phyloP scores from a whole-genome alignment of 92 coral and sea anemone genomes.

The Phymanthus crucifer region DNA sequence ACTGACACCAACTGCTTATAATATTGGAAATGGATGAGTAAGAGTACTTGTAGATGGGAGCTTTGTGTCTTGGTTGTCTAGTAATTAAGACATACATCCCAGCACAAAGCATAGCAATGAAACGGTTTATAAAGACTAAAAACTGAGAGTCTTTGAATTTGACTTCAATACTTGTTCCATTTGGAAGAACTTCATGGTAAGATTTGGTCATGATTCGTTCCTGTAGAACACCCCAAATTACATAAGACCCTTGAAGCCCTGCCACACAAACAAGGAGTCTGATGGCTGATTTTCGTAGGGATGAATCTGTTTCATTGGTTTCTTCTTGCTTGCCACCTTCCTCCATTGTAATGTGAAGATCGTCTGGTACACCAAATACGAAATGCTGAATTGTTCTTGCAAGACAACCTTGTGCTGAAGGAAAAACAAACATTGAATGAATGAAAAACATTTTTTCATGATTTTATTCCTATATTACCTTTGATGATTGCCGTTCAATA shows the following conservation, averaged over 20 bases:
- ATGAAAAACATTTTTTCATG: background rate
- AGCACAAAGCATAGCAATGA: slow-evolving; percentile 81
- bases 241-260: slow-evolving; percentile 86
- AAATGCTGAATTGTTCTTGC: slow-evolving; percentile 79
- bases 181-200: slow-evolving; percentile 59
- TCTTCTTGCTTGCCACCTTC: slow-evolving; percentile 53
- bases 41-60: slow-evolving; percentile 88
- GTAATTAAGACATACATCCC: slow-evolving; percentile 58
- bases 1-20: slow-evolving; percentile 98
- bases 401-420: slow-evolving; percentile 60
- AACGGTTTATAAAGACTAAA: slow-evolving; percentile 85
- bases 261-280: slow-evolving; percentile 74
- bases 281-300: slow-evolving; percentile 58
- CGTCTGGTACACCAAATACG: slow-evolving; percentile 88
- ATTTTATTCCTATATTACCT: background rate
- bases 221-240: slow-evolving; percentile 96
- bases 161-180: slow-evolving; percentile 66
- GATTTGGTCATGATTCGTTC: slow-evolving; percentile 87
- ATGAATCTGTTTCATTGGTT: slow-evolving; percentile 28
- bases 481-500: background rate
- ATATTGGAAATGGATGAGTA: slow-evolving; percentile 95
- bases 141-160: slow-evolving; percentile 90
- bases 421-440: background rate
- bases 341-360: slow-evolving; percentile 63
- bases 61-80: slow-evolving; percentile 88